A percentile compares a stretch with the other conserved stretches of the same genome.
Conservation (phyloP, 2,888 invertebrate species). For the Amblyjoppa proteus region DNA sequence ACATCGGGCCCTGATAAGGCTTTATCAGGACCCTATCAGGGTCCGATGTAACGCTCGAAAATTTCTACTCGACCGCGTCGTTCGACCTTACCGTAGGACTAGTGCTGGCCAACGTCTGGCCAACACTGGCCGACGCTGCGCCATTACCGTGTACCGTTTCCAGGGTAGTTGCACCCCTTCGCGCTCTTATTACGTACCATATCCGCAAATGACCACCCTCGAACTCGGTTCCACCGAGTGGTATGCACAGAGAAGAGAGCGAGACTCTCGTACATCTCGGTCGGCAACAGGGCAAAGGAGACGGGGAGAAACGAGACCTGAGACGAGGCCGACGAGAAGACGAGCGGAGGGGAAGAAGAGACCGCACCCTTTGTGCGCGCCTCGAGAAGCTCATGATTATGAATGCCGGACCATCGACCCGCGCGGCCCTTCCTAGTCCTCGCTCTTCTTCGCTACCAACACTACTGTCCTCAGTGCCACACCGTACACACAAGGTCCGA, state of each 20-base stretch:
- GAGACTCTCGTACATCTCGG: constrained; percentile 29
- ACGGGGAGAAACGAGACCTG: constrained; percentile 22
- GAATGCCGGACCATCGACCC: constrained; percentile 76
- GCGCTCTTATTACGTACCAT: constrained; percentile 26
- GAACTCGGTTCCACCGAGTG: constrained; percentile 7
- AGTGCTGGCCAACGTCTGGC: not conserved
- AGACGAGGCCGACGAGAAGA: constrained; percentile 38
- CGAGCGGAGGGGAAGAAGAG: constrained; percentile 45
- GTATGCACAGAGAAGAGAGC: not conserved
- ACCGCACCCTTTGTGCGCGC: constrained; percentile 67
- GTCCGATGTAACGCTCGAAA: too few relatives aligned
- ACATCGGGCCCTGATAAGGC: too few relatives aligned
- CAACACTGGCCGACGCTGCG: not conserved
- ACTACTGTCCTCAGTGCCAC: constrained; percentile 27
- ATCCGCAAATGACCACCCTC: constrained; percentile 36
- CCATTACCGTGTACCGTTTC: not conserved
- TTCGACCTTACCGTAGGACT: too few relatives aligned
- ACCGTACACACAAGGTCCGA: constrained; percentile 48
- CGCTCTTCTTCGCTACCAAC: constrained; percentile 43
- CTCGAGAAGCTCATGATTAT: constrained; percentile 70
- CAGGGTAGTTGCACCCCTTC: constrained; percentile 22
- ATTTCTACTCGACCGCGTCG: too few relatives aligned
- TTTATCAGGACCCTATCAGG: too few relatives aligned
- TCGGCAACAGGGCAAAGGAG: constrained; percentile 57
- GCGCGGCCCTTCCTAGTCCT: constrained; percentile 65